Conservation (phyloP, 92 coral and sea anemone species). For the Ricordea florida region DNA sequence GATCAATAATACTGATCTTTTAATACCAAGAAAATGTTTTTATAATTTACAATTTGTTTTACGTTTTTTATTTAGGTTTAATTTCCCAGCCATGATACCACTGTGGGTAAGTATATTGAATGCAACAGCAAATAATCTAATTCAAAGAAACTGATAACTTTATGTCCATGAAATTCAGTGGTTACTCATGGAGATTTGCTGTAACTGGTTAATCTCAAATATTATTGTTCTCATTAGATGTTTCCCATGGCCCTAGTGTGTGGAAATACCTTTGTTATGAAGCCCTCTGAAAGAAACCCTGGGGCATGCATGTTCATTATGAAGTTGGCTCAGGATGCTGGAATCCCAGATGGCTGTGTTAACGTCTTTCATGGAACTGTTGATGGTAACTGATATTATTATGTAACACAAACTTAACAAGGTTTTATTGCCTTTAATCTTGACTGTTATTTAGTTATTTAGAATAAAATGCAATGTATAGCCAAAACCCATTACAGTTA, state of each 20-base stretch:
- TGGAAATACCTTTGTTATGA: constrained; percentile 89
- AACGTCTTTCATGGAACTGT: constrained; percentile 93
- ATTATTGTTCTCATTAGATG: constrained; percentile 56
- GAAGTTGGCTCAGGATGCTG: constrained; percentile 97
- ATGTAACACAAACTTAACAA: too few species aligned
- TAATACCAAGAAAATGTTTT: background rate
- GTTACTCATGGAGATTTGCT: background rate
- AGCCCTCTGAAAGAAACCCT: constrained; percentile 96
- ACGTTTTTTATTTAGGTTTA: constrained; percentile 70
- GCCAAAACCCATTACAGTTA: too few species aligned
- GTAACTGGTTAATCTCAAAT: background rate
- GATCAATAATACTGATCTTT: too few species aligned
- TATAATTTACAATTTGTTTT: background rate
- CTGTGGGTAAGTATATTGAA: constrained; percentile 80
- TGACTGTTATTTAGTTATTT: too few species aligned
- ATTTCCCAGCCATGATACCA: constrained; percentile 99
- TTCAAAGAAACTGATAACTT: background rate
- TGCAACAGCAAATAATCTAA: background rate
- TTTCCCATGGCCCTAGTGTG: constrained; percentile 96
- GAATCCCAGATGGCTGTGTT: constrained; percentile 95
- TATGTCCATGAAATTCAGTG: background rate
- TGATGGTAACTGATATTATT: too few species aligned
- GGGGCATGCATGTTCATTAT: constrained; percentile 88
- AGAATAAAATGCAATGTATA: too few species aligned
- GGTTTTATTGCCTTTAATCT: too few species aligned